These are phyloP conservation scores for Calliopum simillimum DNA, from an alignment of 2,888 invertebrate species.

Conservation along the genomic window DNA sequence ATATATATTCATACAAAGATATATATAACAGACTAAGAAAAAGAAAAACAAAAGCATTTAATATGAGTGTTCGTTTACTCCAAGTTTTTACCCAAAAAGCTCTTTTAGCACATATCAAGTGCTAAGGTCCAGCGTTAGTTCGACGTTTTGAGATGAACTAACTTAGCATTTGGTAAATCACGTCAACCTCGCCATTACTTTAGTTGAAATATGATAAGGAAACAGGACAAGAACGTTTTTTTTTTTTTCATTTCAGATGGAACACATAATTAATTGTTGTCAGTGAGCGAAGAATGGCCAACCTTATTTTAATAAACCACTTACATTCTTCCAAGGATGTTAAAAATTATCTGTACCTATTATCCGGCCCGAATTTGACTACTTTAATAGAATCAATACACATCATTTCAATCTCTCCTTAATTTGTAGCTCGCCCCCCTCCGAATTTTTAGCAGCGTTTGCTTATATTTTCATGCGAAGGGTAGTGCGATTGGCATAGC, in stretches of 20 bases:
- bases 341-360: not conserved
- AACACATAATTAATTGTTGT: not conserved
- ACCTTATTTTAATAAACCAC: not conserved
- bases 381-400: not conserved
- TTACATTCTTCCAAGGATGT: not conserved
- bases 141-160: not conserved
- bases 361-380: too few relatives aligned
- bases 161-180: constrained; percentile 8
- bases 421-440: not conserved
- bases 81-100: too few relatives aligned
- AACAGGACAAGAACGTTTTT: too few relatives aligned
- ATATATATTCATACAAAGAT: too few relatives aligned
- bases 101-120: too few relatives aligned
- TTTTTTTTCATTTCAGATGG: not conserved
- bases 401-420: not conserved
- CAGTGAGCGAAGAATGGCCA: not conserved
- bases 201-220: constrained; percentile 14
- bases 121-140: not conserved
- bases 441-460: not conserved
- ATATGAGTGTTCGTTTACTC: too few relatives aligned
- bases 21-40: too few relatives aligned
- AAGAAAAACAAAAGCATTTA: too few relatives aligned
- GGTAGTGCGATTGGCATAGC: too few relatives aligned
- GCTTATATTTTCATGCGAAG: too few relatives aligned
- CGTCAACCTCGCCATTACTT: constrained; percentile 9